Conservation (phyloP, 2,797 vertebrate species). For the Pseudochirops corinnae region DNA sequence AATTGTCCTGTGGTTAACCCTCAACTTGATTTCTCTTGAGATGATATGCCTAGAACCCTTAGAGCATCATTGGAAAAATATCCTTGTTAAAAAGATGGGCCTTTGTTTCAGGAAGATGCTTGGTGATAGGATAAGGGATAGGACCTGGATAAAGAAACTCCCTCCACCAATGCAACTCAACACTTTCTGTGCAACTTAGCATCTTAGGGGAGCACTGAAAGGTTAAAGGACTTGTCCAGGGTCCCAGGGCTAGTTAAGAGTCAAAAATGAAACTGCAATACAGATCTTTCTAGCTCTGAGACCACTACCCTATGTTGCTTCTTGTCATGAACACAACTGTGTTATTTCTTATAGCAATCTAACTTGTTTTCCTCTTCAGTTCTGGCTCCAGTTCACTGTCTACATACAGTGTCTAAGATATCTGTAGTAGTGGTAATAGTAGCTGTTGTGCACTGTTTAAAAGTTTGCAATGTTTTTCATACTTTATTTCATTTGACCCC, state of each 20-base stretch:
- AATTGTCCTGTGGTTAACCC: not conserved
- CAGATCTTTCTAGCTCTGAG: not conserved
- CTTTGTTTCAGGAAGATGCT: not conserved
- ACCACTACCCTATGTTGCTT: not conserved
- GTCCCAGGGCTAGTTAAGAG: not conserved
- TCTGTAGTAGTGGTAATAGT: not conserved
- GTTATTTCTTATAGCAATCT: not conserved
- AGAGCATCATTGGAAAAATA: not conserved
- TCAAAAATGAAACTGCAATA: not conserved
- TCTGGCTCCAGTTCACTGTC: not conserved
- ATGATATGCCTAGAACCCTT: not conserved
- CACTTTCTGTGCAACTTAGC: not conserved
- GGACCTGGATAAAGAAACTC: not conserved
- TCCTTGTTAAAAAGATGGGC: not conserved
- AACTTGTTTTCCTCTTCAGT: not conserved
- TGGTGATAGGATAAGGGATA: not conserved
- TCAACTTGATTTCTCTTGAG: not conserved
- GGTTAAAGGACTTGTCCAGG: not conserved
- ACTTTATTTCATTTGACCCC: not conserved
- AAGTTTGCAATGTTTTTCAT: not conserved
- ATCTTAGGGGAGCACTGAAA: not conserved
- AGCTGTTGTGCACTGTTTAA: not conserved
- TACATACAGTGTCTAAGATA: not conserved
- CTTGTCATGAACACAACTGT: not conserved
- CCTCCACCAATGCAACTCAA: not conserved